Conservation (phyloP, 2,888 invertebrate species). For the Drosophila quinaria region DNA sequence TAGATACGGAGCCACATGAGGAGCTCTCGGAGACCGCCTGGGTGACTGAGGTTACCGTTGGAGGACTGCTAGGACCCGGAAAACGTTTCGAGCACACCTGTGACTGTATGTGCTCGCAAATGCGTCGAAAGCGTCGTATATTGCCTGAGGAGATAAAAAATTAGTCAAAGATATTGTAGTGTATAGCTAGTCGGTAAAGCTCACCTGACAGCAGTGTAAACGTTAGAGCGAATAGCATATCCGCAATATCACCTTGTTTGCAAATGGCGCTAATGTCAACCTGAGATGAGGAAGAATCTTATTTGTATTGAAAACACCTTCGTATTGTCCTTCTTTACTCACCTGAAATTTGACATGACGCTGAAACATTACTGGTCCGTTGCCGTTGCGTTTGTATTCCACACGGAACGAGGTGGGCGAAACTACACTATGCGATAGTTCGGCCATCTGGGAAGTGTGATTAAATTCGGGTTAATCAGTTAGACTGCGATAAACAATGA, state of each 20-base stretch:
- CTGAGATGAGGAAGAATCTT: constrained; percentile 84
- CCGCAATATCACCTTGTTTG: constrained; percentile 89
- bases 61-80: constrained; percentile 85
- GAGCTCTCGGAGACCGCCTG: constrained; percentile 86
- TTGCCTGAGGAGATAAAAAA: constrained; percentile 89
- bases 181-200: constrained; percentile 37
- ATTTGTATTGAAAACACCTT: too few species aligned
- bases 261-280: constrained; percentile 94
- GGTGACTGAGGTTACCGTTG: constrained; percentile 84
- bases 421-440: constrained; percentile 98
- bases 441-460: constrained; percentile 91
- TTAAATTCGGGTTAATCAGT: neutral
- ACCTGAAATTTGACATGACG: constrained; percentile 97
- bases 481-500: neutral
- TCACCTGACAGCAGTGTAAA: constrained; percentile 97
- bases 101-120: constrained; percentile 98
- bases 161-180: neutral
- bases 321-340: neutral
- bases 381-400: constrained; percentile 97
- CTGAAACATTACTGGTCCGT: constrained; percentile 98
- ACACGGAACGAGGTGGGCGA: constrained; percentile 99
- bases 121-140: constrained; percentile 96
- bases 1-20: constrained; percentile 86
- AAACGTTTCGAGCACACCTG: constrained; percentile 89
- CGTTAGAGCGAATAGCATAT: constrained; percentile 95